Evolutionary conservation across 2,113 vertebrate species (phyloP).

Genomic region (Colinus virginianus): DNA sequence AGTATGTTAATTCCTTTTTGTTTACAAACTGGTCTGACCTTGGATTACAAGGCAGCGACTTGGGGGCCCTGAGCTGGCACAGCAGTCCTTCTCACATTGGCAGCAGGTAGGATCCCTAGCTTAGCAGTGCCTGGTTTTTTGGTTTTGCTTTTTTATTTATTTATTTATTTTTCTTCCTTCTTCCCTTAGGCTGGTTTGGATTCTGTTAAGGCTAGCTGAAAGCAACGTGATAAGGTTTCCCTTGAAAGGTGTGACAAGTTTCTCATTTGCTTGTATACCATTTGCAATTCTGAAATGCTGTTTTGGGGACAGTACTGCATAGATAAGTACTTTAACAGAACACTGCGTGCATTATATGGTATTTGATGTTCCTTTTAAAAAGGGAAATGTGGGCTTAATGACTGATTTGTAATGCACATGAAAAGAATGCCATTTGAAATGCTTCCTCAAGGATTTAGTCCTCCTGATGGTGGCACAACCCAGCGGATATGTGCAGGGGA

Average conservation of each 20-base stretch:
- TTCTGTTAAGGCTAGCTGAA: background rate
- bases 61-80: background rate
- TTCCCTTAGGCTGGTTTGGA: background rate
- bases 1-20: background rate
- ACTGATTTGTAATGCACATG: background rate
- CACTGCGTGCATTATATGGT: background rate
- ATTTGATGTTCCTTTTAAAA: conserved; percentile 23
- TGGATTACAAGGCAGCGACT: background rate
- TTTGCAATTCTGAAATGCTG: conserved; percentile 62
- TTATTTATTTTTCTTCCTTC: background rate
- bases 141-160: too few relatives aligned
- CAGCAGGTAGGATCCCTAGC: background rate
- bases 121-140: background rate
- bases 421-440: background rate
- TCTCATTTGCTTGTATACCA: conserved; percentile 32
- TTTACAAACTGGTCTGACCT: background rate
- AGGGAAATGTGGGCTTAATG: conserved; percentile 12
- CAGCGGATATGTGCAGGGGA: background rate
- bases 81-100: background rate
- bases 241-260: conserved; percentile 16
- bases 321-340: conserved; percentile 19
- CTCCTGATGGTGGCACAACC: background rate
- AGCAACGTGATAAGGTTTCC: background rate
- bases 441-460: background rate
- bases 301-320: conserved; percentile 2